Percentiles rank a stretch among this genome's conserved stretches.
Evolutionary conservation across 1,140 invertebrate species (phyloP).

Genomic region (Maconellicoccus hirsutus): DNA sequence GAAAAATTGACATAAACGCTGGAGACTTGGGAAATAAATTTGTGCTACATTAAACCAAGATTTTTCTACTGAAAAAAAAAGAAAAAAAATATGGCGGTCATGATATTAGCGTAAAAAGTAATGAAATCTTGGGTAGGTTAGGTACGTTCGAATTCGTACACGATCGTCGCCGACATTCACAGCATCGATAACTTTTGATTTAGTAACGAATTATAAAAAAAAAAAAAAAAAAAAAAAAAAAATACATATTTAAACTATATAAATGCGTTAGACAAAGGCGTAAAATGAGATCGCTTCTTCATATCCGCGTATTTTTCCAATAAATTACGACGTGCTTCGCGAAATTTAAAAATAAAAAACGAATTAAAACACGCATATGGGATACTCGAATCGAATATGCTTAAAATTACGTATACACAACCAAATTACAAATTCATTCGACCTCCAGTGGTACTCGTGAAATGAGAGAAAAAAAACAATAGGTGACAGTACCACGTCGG

Average conservation of each 20-base stretch:
- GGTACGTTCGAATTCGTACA: neutral
- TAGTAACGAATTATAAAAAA: neutral
- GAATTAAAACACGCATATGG: neutral
- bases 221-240: neutral
- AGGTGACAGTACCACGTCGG: neutral
- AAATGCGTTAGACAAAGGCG: slow-evolving; percentile 1
- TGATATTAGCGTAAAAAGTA: neutral
- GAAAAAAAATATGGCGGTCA: no score
- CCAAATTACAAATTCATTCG: neutral
- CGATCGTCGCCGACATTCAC: neutral
- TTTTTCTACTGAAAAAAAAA: no score
- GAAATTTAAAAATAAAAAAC: neutral
- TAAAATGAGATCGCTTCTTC: slow-evolving; percentile 4
- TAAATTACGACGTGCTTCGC: neutral
- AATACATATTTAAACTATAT: neutral
- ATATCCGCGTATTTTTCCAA: neutral
- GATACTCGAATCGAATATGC: neutral
- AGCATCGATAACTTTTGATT: neutral
- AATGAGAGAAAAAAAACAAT: neutral
- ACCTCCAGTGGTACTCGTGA: no score
- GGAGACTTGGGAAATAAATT: neutral
- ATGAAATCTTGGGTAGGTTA: neutral
- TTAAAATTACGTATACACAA: neutral
- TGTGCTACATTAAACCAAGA: neutral
- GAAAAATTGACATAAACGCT: neutral